Percentiles rank a stretch among this genome's conserved stretches.
Evolutionary conservation across 2,797 vertebrate species (phyloP).

Genomic region (Sardinella longiceps): DNA sequence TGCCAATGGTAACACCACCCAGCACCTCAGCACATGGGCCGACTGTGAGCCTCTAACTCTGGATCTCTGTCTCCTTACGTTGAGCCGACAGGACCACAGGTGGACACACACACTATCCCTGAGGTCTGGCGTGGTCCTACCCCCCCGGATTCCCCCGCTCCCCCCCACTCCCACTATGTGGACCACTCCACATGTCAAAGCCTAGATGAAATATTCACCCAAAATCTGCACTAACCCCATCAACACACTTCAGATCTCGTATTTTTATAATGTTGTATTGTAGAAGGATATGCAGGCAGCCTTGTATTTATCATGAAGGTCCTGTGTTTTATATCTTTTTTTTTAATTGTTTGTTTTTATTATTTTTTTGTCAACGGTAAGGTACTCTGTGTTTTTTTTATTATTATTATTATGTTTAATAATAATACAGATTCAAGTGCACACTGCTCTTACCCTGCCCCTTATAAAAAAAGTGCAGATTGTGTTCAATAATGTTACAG

Average conservation of each 20-base stretch:
- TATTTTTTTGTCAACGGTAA: constrained; percentile 61
- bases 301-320: constrained; percentile 79
- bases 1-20: constrained; percentile 21
- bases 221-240: constrained; percentile 75
- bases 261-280: constrained; percentile 59
- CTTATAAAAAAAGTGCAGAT: not conserved
- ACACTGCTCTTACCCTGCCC: constrained; percentile 46
- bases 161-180: constrained; percentile 29
- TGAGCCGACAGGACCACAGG: not conserved
- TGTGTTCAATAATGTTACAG: constrained; percentile 31
- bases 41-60: constrained; percentile 22
- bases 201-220: constrained; percentile 71
- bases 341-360: constrained; percentile 42
- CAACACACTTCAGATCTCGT: constrained; percentile 13
- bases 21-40: not conserved
- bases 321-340: constrained; percentile 60
- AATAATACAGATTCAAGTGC: constrained; percentile 33
- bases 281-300: constrained; percentile 76
- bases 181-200: constrained; percentile 57
- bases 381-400: constrained; percentile 64
- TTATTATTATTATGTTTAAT: no score
- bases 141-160: not conserved
- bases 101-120: not conserved
- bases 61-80: not conserved
- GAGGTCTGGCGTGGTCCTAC: not conserved